Base-by-base conservation (phyloP, 2,888 invertebrate species). In the Dicyrtoma fusca region DNA sequence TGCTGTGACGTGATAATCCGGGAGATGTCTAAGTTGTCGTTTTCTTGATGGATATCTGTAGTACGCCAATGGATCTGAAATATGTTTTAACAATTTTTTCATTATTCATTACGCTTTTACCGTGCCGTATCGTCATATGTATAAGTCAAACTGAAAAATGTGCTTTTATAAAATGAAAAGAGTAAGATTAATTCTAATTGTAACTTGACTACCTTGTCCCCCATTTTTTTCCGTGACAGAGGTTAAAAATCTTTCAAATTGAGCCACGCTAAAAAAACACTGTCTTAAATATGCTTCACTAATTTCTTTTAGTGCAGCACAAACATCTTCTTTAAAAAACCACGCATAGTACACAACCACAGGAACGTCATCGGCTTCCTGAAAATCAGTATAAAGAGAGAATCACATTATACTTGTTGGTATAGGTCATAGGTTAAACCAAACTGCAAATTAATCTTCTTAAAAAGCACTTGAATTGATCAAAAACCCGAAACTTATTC, bases 1-100 rank as follows among this genome's bases (percentile, higher is more conserved):
- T 14, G 79, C 72, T 11, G 79, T 79, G n/a, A 77, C 74, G 49
- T 78, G 77, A 44, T 72, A 76, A 19, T 66, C 59, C 14, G 69
- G 42, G 23, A 51, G 23, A 14, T 23, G 17, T 44, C 25, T 19
- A 4, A 8, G 17, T 42, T 68, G 55, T 21, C 25, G 42, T 21
- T 14, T 45, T 57, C 44, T 68, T 0, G 23, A 14, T 5, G 68
- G 68, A 53, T 68, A 68, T 44, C 21, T 26, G 57, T 68, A 68
- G 23, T 26, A 57, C 13, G 14, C 8, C n/a, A 55, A 13, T 34
- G 49, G 55, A 42, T 66, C 66, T 66, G 42, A 42, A 42, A n/a
- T 34, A 62, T 5, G 3, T 34, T 34, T n/a, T n/a, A n/a, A n/a
- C 4, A 45, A 6, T n/a, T 10, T 11, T 21, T 5, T 45, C 19